Base-by-base conservation (phyloP, 2,888 invertebrate genomes). In the Trissolcus japonicus region DNA sequence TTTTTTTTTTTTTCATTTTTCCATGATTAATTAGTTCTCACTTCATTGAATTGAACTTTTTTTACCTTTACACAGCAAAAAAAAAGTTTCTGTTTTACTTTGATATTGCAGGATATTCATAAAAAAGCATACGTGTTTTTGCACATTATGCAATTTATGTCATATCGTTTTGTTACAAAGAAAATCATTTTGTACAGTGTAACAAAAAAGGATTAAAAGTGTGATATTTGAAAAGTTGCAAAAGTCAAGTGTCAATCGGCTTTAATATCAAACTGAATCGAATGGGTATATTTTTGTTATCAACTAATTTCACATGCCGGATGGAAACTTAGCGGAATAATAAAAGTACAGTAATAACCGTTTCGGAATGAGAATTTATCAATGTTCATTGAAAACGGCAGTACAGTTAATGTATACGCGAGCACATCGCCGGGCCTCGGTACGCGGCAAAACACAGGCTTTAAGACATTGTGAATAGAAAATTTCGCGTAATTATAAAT, bases 401-500 rank as follows among this genome's bases (percentile, higher is more conserved):
- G n/a, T 56, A 62, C 50, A 46, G 51, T 62, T 62, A 62, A 71
- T 56, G 35, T 57, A 25, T 41, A 71, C 48, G 29, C 57, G n/a
- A n/a, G 41, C 41, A 50, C 11, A 41, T 51, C 56, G n/a, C 62
- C 62, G 50, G 56, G 7, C 9, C 11, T 11, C 4, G 6, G 35
- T 35, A 62, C 62, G 56, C 14, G 62, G 21, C 71, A 57, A 61
- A 69, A 60, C 56, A 69, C 21, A 71, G 71, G 61, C 60, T 62
- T 55, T 62, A 29, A 48, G 50, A 55, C 57, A 50, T n/a, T n/a
- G n/a, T 62, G 71, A 71, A 71, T 71, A 62, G 56, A 71, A 69
- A 55, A 68, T 68, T 53, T 69, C 55, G 61, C 19, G 19, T 53
- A 69, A 68, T 68, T 68, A 68, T 61, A 69, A 60, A 54, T 68